Evolutionary conservation across 2,888 invertebrate species (phyloP).

Genomic region (Tachina grossa): DNA sequence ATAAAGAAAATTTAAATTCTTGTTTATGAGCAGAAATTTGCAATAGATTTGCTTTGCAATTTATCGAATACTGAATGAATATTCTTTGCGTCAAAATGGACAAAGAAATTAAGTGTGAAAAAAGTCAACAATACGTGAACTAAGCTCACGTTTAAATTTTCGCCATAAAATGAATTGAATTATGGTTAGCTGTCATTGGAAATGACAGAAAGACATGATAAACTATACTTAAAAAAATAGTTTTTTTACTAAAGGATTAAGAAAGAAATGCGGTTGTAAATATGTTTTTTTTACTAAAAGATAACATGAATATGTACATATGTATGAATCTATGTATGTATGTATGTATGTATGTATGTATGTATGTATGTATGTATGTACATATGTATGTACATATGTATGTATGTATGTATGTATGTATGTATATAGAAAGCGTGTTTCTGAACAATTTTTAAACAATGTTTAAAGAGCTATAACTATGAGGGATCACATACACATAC

Average conservation of each 20-base stretch:
- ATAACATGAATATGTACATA: no score
- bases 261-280: not conserved
- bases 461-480: slow-evolving; percentile 1
- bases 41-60: not conserved
- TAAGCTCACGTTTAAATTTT: slow-evolving; percentile 60
- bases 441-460: slow-evolving; percentile 24
- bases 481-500: no score
- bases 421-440: slow-evolving; percentile 25
- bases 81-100: slow-evolving; percentile 38
- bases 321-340: no score
- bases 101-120: slow-evolving; percentile 53
- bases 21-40: slow-evolving; percentile 42
- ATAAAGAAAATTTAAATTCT: slow-evolving; percentile 19
- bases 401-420: no score
- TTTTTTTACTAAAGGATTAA: slow-evolving; percentile 34
- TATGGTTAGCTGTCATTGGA: slow-evolving; percentile 74
- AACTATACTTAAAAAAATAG: slow-evolving; percentile 38
- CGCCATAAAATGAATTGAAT: slow-evolving; percentile 73
- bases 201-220: slow-evolving; percentile 65
- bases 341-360: no score
- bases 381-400: no score
- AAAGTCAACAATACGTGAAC: slow-evolving; percentile 43
- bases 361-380: no score
- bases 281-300: not conserved
- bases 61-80: not conserved